Evolutionary conservation across 1,140 invertebrate species (phyloP), one percentile per base, ranked within the genome.

Genomic region (Yoshiicerus persimilis): DNA sequence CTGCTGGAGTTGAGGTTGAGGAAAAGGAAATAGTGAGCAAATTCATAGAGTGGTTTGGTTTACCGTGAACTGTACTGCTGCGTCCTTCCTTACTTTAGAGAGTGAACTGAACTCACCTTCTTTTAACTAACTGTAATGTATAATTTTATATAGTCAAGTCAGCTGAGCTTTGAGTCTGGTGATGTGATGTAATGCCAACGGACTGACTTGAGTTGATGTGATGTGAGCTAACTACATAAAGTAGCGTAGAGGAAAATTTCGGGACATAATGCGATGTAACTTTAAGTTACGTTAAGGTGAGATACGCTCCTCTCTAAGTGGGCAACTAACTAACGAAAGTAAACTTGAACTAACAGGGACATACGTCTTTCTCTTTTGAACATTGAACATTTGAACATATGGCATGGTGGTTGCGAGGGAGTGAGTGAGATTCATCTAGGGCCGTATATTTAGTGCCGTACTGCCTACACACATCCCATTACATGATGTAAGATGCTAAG

Each of bases 361-460:
- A 70, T 70, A 70, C 64, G 25, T 80, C 75, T 80, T 32, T 80
- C 75, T 80, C 75, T 80, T 80, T 80, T 80, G 32, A 34, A 80
- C 32, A 80, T 80, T 32, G 16, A n/a, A 6, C n/a, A 77, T 56
- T 4, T 34, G n/a, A n/a, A n/a, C n/a, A n/a, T 36, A 1, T 80
- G 32, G 34, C 16, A 36, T 75, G 62, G 66, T 34, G 25, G 23
- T 27, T 30, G 27, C 30, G 30, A 70, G 27, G 30, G 66, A 70
- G 47, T n/a, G 2, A n/a, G 8, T 41, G 47, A 56, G 47, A 56
- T 56, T 56, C 47, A 4, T 56, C 20, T 16, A 56, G 47, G 16
- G 2, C 13, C 16, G n/a, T 5, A 16, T 16, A 56, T n/a, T n/a
- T n/a, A n/a, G n/a, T n/a, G n/a, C n/a, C n/a, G n/a, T n/a, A n/a